A percentile compares a stretch with the other conserved stretches of the same genome.
These are phyloP conservation scores for Ianthella basta DNA, from an alignment of 37 sponge, comb jelly and placozoan species.

Conservation along the genomic window DNA sequence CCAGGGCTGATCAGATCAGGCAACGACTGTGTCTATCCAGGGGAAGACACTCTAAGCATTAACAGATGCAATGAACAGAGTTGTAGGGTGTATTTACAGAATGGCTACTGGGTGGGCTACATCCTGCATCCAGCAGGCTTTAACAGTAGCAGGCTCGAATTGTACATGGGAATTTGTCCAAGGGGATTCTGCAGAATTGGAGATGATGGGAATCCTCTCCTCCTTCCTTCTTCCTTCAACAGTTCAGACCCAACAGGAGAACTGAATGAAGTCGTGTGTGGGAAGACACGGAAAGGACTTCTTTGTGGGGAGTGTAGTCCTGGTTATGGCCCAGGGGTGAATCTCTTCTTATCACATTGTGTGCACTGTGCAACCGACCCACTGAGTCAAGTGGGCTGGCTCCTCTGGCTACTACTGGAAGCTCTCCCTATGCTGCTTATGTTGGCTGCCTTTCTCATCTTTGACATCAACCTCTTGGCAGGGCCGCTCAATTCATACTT, in stretches of 20 bases:
- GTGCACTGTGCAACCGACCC: slow-evolving; percentile 19
- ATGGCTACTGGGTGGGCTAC: neutral
- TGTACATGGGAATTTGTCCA: neutral
- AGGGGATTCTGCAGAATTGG: neutral
- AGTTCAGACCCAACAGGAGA: neutral
- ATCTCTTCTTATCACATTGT: slow-evolving; percentile 17
- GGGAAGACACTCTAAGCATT: too few relatives aligned
- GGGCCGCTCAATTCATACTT: slow-evolving; percentile 20
- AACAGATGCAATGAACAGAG: too few relatives aligned
- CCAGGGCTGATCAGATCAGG: too few relatives aligned
- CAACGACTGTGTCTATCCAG: too few relatives aligned
- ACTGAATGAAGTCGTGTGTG: slow-evolving; percentile 1
- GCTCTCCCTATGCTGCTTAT: neutral
- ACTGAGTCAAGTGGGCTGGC: slow-evolving; percentile 30
- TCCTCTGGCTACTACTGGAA: slow-evolving; percentile 16
- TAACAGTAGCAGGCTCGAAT: neutral
- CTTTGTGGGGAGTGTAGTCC: slow-evolving; percentile 13
- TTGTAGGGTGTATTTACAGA: neutral
- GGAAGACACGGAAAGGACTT: slow-evolving; percentile 10
- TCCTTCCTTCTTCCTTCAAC: neutral
- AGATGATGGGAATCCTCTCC: neutral
- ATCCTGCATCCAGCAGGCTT: neutral
- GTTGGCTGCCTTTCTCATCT: neutral
- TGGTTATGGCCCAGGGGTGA: slow-evolving; percentile 18
- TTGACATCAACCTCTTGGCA: neutral